These are phyloP conservation scores for Andrena haemorrhoa DNA, from an alignment of 2,888 invertebrate species.

Conservation along the genomic window DNA sequence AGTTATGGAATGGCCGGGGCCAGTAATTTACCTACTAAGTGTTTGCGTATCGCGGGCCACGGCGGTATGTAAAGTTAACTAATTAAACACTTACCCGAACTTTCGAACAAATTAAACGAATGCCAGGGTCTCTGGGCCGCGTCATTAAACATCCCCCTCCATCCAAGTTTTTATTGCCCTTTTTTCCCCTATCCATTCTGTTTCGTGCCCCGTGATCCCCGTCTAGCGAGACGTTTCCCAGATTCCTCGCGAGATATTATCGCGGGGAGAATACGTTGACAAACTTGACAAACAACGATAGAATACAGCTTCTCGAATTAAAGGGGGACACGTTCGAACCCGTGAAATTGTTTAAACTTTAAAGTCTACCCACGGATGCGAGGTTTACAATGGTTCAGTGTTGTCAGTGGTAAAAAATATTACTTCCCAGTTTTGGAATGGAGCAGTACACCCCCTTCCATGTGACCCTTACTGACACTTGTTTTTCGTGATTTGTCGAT, in stretches of 20 bases:
- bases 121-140: constrained; percentile 66
- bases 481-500: too few species aligned
- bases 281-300: neutral
- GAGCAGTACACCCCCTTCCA: too few species aligned
- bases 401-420: too few species aligned
- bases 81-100: constrained; percentile 81
- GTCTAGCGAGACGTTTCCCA: constrained; percentile 26
- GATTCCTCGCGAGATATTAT: constrained; percentile 51
- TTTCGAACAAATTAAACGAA: constrained; percentile 80
- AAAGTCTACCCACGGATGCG: too few species aligned
- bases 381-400: too few species aligned
- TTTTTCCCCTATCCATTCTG: constrained; percentile 35
- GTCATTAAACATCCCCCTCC: constrained; percentile 75
- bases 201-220: neutral
- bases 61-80: constrained; percentile 79
- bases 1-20: constrained; percentile 80
- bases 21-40: constrained; percentile 81
- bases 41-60: constrained; percentile 75
- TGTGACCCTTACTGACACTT: too few species aligned
- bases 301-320: neutral
- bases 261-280: constrained; percentile 35
- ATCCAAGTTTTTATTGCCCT: constrained; percentile 71
- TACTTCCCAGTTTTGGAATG: too few species aligned
- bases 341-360: neutral
- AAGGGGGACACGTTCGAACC: constrained; percentile 10